Evolutionary conservation across 1,140 invertebrate species (phyloP).

Genomic region (Pseudobourletiella spinata): DNA sequence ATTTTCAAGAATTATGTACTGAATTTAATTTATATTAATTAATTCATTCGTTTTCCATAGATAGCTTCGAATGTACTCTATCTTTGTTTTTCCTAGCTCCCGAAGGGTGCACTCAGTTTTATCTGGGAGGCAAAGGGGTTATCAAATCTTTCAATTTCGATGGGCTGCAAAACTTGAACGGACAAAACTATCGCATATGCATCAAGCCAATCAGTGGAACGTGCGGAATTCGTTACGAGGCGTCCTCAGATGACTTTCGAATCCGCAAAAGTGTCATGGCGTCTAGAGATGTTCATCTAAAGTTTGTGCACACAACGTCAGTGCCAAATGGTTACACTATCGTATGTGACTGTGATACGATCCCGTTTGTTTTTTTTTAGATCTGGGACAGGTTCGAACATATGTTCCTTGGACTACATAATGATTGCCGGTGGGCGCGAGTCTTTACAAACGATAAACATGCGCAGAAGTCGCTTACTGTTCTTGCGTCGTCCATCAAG

Average conservation of each 20-base stretch:
- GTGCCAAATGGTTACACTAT: too few species aligned
- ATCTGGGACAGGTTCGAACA: constrained; percentile 20
- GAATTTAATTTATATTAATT: background rate
- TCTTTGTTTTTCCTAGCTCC: constrained; percentile 33
- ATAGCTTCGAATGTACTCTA: background rate
- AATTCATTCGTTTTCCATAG: too few species aligned
- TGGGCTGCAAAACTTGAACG: constrained; percentile 36
- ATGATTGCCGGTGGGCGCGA: constrained; percentile 28
- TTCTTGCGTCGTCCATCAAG: constrained; percentile 17
- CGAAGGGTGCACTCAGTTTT: constrained; percentile 39
- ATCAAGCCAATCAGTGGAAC: constrained; percentile 30
- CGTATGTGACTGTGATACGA: too few species aligned
- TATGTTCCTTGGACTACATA: constrained; percentile 31
- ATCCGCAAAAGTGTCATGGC: constrained; percentile 27
- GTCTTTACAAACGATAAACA: background rate
- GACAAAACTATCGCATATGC: constrained; percentile 37
- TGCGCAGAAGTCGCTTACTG: constrained; percentile 1
- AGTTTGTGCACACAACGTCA: too few species aligned
- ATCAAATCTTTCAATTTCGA: constrained; percentile 39
- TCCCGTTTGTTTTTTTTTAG: too few species aligned
- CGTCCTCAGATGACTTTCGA: constrained; percentile 27
- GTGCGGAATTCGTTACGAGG: constrained; percentile 34
- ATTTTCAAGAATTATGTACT: background rate
- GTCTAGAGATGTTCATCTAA: constrained; percentile 13
- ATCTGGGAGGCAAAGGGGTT: constrained; percentile 29